Percentiles rank a stretch among this genome's conserved stretches.
Conservation (phyloP, 2,797 vertebrate genomes). For the Oreonectes daqikongensis region DNA sequence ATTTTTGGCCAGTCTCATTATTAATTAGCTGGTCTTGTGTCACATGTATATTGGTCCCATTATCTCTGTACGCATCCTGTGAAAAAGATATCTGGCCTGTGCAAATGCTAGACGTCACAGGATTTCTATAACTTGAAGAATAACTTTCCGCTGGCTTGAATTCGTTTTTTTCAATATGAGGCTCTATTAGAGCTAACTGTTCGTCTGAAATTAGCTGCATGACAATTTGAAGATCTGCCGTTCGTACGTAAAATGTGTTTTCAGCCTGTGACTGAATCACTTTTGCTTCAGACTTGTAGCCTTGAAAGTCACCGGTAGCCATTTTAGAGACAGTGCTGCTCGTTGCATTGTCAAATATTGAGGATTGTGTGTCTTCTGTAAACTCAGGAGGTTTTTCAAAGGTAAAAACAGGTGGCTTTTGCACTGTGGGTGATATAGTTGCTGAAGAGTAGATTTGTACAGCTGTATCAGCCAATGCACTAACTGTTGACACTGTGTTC, state of each 20-base stretch:
- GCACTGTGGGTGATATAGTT: constrained; percentile 10
- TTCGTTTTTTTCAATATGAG: constrained; percentile 70
- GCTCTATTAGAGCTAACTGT: constrained; percentile 77
- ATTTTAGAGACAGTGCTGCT: constrained; percentile 15
- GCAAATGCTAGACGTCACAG: background rate
- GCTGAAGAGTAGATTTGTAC: constrained; percentile 4
- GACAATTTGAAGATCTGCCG: constrained; percentile 79
- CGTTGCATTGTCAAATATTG: constrained; percentile 9
- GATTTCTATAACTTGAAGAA: constrained; percentile 7
- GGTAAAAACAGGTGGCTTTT: constrained; percentile 26
- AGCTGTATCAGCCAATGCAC: constrained; percentile 7
- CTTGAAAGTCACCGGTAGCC: constrained; percentile 20
- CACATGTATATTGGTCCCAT: constrained; percentile 2
- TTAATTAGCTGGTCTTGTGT: constrained; percentile 38
- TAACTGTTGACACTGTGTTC: constrained; percentile 8
- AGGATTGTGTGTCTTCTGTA: constrained; percentile 30
- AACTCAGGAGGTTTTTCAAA: constrained; percentile 7
- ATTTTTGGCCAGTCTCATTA: constrained; percentile 13
- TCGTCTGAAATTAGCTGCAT: constrained; percentile 81
- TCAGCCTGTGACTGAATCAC: constrained; percentile 63
- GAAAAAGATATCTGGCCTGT: constrained; percentile 33
- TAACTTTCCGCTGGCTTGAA: constrained; percentile 30
- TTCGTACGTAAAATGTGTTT: constrained; percentile 76
- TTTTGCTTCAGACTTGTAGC: constrained; percentile 41
- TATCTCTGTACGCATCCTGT: constrained; percentile 26